Evolutionary conservation across 2,797 vertebrate species (phyloP).

Genomic region (Selene dorsalis): DNA sequence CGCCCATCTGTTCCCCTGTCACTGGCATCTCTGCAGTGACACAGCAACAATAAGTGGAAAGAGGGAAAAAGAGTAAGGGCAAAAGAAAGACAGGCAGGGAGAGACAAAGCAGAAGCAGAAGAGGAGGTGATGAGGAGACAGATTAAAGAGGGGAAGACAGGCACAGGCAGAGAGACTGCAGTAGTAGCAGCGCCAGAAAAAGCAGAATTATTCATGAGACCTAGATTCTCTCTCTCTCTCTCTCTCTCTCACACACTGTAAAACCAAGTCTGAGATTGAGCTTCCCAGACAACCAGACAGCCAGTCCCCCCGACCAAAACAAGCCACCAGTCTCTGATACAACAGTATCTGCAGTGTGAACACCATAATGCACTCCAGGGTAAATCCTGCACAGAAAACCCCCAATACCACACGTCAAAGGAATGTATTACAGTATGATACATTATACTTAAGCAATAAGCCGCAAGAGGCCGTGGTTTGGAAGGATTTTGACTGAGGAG

Average conservation of each 20-base stretch:
- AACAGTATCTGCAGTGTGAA: conserved; percentile 38
- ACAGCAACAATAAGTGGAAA: conserved; percentile 66
- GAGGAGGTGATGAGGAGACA: conserved; percentile 45
- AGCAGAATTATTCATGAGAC: conserved; percentile 81
- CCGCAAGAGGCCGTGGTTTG: conserved; percentile 51
- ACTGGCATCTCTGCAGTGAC: conserved; percentile 65
- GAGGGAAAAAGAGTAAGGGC: conserved; percentile 26
- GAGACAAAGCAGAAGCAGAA: conserved; percentile 45
- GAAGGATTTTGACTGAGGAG: conserved; percentile 19
- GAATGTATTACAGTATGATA: conserved; percentile 68
- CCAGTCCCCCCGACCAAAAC: conserved; percentile 60
- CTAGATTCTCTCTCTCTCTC: conserved; percentile 69
- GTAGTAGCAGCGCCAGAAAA: conserved; percentile 59
- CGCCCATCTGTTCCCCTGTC: conserved; percentile 56
- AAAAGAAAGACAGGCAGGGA: conserved; percentile 31
- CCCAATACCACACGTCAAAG: conserved; percentile 58
- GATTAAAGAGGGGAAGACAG: conserved; percentile 40
- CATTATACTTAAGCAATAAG: conserved; percentile 51
- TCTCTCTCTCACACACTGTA: conserved; percentile 65
- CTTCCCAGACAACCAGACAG: conserved; percentile 63
- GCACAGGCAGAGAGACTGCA: conserved; percentile 33
- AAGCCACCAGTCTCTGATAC: conserved; percentile 47
- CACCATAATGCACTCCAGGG: conserved; percentile 27
- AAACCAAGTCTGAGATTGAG: conserved; percentile 54
- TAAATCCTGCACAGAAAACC: conserved; percentile 39